Conservation (phyloP, 2,888 invertebrate species). For the Perdita meconis region DNA sequence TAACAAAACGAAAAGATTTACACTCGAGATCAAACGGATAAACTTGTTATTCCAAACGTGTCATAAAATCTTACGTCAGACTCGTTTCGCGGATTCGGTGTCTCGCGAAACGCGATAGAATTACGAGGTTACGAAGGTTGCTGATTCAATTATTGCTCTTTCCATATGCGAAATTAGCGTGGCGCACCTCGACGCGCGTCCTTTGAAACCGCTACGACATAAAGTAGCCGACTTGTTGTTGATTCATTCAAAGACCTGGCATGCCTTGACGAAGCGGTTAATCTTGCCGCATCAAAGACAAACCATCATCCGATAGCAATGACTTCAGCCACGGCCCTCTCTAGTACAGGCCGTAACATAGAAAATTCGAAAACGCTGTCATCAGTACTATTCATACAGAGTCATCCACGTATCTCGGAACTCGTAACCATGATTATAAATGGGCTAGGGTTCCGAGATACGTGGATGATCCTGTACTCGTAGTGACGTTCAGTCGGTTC, state of each 20-base stretch:
- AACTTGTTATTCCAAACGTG: constrained; percentile 5
- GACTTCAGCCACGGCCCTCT: no score
- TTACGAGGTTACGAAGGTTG: not conserved
- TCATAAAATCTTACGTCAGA: not conserved
- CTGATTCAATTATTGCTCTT: not conserved
- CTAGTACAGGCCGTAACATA: no score
- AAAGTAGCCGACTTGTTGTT: constrained; percentile 1
- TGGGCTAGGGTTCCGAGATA: no score
- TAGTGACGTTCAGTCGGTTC: no score
- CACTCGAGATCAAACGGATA: not conserved
- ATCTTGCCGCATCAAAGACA: constrained; percentile 5
- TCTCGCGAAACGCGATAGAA: not conserved
- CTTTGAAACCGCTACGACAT: not conserved
- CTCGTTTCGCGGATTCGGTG: not conserved
- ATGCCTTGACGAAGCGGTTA: not conserved
- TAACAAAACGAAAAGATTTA: not conserved
- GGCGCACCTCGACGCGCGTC: not conserved
- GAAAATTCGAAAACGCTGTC: no score
- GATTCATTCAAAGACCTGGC: not conserved
- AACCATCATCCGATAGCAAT: not conserved
- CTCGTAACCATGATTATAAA: no score
- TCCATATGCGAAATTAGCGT: not conserved
- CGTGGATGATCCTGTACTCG: no score
- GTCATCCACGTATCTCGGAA: no score
- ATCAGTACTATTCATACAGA: not conserved